A percentile compares a stretch with the other conserved stretches of the same genome.
Conservation (phyloP, 2,888 invertebrate species). For the Drosophila kanekoi region DNA sequence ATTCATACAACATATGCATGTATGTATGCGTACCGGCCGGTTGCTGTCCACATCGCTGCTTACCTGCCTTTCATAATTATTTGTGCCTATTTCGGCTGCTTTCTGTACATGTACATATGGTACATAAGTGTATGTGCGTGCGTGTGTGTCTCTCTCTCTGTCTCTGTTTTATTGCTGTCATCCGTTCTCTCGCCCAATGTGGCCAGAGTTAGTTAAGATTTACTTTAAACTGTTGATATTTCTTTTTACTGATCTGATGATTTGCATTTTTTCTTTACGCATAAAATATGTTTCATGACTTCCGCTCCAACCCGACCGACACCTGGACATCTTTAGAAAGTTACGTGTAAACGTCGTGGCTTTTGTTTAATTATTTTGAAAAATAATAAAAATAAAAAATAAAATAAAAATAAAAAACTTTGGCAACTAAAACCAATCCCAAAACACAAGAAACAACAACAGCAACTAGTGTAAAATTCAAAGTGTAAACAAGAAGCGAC, state of each 20-base stretch:
- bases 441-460: conserved; percentile 62
- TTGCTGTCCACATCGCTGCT: conserved; percentile 50
- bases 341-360: conserved; percentile 84
- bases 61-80: conserved; percentile 78
- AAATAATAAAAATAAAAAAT: conserved; percentile 44
- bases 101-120: conserved; percentile 22
- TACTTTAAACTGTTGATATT: conserved; percentile 49
- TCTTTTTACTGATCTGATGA: conserved; percentile 41
- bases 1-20: conserved; percentile 25
- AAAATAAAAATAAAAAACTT: conserved; percentile 53
- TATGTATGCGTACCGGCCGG: conserved; percentile 71
- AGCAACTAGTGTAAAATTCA: conserved; percentile 66
- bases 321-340: conserved; percentile 72
- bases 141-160: conserved; percentile 3
- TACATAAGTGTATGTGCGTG: conserved; percentile 18
- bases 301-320: conserved; percentile 29
- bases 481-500: conserved; percentile 62
- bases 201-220: conserved; percentile 48
- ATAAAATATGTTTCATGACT: conserved; percentile 35
- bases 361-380: conserved; percentile 81
- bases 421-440: conserved; percentile 74
- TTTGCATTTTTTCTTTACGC: conserved; percentile 37
- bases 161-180: conserved; percentile 46
- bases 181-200: conserved; percentile 53
- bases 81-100: conserved; percentile 67